Percentiles rank a stretch among this genome's conserved stretches.
These are phyloP conservation scores for Anolis carolinensis DNA, from an alignment of 2,113 vertebrate species.

Conservation along the genomic window DNA sequence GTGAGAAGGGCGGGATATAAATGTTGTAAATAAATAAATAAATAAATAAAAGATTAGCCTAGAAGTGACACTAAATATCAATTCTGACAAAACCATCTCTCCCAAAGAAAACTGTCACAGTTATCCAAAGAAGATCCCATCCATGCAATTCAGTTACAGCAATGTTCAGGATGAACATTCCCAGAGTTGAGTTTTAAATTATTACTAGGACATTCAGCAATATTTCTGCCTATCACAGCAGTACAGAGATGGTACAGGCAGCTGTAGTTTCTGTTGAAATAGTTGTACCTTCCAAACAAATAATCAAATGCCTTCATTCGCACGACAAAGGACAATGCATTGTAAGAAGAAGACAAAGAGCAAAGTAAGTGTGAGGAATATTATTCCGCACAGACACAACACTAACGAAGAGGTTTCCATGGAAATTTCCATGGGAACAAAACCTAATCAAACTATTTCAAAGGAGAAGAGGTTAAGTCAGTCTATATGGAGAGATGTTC, in stretches of 20 bases:
- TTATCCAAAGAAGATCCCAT: not conserved
- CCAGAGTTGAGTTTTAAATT: not conserved
- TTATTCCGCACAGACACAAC: not conserved
- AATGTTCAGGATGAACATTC: not conserved
- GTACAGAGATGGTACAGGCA: not conserved
- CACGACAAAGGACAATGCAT: not conserved
- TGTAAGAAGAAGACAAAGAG: constrained; percentile 1
- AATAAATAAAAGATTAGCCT: too few relatives aligned
- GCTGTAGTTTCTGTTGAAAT: not conserved
- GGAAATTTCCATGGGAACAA: constrained; percentile 35
- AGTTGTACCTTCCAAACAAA: not conserved
- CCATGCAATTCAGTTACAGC: not conserved
- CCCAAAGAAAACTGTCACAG: not conserved
- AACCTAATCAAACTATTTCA: constrained; percentile 1
- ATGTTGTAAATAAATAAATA: too few relatives aligned
- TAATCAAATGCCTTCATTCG: not conserved
- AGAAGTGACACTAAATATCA: not conserved
- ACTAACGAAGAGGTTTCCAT: constrained; percentile 24
- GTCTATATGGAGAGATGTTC: not conserved
- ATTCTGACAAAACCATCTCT: not conserved
- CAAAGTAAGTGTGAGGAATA: not conserved
- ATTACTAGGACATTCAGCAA: not conserved
- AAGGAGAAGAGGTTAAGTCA: constrained; percentile 7
- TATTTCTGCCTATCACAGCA: not conserved
- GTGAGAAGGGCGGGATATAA: too few relatives aligned